These are phyloP conservation scores for Matsumurasca onukii DNA, from an alignment of 1,140 invertebrate genomes.

Conservation along the genomic window DNA sequence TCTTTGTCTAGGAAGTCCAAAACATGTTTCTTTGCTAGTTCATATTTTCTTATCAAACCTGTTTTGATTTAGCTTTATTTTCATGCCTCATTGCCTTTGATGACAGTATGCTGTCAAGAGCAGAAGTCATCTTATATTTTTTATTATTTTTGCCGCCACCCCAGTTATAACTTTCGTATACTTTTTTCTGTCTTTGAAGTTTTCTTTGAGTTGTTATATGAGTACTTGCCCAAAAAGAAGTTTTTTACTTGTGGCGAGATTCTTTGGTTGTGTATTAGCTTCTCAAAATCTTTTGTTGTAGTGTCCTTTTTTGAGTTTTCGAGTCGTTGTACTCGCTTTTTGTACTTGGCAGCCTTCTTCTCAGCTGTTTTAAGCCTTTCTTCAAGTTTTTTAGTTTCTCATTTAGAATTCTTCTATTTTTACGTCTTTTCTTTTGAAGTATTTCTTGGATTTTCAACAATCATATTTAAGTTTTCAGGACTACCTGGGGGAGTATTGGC, in stretches of 20 bases:
- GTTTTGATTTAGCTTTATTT: background rate
- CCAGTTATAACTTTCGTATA: background rate
- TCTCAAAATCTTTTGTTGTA: background rate
- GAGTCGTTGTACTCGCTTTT: slow-evolving; percentile 12
- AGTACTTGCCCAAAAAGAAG: background rate
- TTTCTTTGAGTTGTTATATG: background rate
- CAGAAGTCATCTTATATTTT: background rate
- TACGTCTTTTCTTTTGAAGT: slow-evolving; percentile 14
- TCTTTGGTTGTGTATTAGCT: slow-evolving; percentile 7
- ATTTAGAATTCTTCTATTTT: slow-evolving; percentile 8
- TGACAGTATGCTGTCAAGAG: background rate
- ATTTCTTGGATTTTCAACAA: background rate
- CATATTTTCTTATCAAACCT: background rate
- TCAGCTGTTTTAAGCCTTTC: slow-evolving; percentile 12
- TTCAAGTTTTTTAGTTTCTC: slow-evolving; percentile 9
- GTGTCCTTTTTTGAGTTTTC: slow-evolving; percentile 8
- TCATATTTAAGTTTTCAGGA: background rate
- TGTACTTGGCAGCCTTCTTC: no score
- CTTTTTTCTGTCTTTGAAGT: background rate
- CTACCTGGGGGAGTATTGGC: background rate
- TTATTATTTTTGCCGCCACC: background rate
- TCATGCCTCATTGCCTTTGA: background rate
- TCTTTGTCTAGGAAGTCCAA: background rate
- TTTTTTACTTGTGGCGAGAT: slow-evolving; percentile 6
- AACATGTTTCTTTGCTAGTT: background rate